Percentiles rank a stretch among this genome's conserved stretches.
Conservation (phyloP, 2,113 vertebrate species). For the Apaloderma vittatum region DNA sequence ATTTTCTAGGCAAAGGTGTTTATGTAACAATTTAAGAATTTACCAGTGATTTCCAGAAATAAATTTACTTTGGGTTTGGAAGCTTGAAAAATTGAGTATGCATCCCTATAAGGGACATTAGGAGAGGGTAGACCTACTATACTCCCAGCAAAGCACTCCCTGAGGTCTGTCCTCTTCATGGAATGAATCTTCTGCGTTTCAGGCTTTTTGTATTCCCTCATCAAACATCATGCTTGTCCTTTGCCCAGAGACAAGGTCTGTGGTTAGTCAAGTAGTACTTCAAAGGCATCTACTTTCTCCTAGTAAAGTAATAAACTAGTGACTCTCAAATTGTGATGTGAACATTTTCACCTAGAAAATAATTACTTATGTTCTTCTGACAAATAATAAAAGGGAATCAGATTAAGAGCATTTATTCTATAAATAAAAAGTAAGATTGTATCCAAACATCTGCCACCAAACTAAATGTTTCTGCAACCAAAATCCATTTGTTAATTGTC, state of each 20-base stretch:
- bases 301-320: background rate
- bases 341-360: conserved; percentile 24
- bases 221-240: background rate
- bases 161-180: background rate
- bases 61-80: background rate
- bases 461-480: conserved; percentile 46
- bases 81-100: background rate
- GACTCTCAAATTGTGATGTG: background rate
- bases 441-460: conserved; percentile 53
- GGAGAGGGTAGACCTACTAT: background rate
- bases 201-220: background rate
- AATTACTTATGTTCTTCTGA: background rate
- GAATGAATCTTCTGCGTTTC: background rate
- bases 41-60: background rate
- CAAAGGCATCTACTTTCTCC: background rate
- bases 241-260: background rate
- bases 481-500: conserved; percentile 44
- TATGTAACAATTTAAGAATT: background rate
- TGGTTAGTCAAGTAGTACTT: background rate
- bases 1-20: conserved; percentile 16
- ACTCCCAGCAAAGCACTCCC: background rate
- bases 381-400: conserved; percentile 12
- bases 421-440: conserved; percentile 42
- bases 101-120: background rate
- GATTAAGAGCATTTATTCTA: conserved; percentile 36